These are phyloP conservation scores for Nothoprocta pentlandii DNA, from an alignment of 2,113 vertebrate species.

Conservation along the genomic window DNA sequence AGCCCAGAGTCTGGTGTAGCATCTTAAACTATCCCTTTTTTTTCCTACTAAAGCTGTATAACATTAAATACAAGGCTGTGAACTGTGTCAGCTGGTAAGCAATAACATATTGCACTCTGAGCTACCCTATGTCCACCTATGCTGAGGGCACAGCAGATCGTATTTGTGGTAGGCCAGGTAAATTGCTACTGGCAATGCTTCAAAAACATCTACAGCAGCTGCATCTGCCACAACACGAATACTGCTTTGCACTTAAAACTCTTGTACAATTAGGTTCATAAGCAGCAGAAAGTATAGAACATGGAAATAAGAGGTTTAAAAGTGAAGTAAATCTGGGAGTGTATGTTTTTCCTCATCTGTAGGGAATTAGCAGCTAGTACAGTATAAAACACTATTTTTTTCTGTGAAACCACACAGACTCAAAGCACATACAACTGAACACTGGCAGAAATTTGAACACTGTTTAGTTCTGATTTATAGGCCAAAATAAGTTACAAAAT, in stretches of 20 bases:
- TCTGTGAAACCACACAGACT: background rate
- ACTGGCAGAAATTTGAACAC: background rate
- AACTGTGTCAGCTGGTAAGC: background rate
- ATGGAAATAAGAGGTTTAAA: background rate
- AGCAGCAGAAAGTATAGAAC: background rate
- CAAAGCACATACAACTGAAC: background rate
- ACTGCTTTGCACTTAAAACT: background rate
- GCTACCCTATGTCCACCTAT: background rate
- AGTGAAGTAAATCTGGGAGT: background rate
- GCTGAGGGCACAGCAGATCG: background rate
- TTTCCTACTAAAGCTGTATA: background rate
- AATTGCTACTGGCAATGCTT: background rate
- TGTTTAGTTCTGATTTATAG: conserved; percentile 27
- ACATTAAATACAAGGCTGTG: too few relatives aligned
- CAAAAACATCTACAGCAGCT: background rate
- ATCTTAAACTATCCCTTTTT: background rate
- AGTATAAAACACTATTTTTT: background rate
- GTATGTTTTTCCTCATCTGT: background rate
- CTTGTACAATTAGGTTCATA: background rate
- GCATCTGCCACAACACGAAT: fast-evolving
- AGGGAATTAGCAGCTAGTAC: background rate
- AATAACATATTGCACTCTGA: background rate
- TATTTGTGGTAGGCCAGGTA: background rate
- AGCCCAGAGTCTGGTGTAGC: background rate
- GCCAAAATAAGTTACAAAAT: background rate